A percentile compares a stretch with the other conserved stretches of the same genome.
Conservation (phyloP, 2,797 vertebrate species). For the Lerista edwardsae region DNA sequence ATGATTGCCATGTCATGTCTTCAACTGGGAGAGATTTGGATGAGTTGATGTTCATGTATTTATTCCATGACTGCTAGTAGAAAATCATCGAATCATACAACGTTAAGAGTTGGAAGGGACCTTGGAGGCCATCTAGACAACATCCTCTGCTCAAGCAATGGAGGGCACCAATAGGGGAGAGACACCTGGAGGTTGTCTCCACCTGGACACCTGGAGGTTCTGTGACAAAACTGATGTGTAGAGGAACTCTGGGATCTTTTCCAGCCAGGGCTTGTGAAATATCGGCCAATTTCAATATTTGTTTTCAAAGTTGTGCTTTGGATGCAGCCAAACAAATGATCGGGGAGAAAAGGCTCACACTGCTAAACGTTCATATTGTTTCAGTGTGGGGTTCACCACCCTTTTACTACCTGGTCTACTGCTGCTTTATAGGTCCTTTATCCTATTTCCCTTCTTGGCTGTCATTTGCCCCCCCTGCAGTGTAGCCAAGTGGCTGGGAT, state of each 20-base stretch:
- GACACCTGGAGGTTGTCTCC: background rate
- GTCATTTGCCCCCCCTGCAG: no score
- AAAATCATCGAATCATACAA: no score
- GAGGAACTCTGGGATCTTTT: background rate
- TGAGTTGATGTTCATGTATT: background rate
- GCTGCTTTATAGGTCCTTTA: no score
- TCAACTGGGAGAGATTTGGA: background rate
- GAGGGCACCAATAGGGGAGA: background rate
- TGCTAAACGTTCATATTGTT: background rate
- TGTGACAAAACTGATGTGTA: background rate
- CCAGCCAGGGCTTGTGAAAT: background rate
- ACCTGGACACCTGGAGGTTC: no score
- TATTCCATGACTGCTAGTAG: background rate
- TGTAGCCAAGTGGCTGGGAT: no score
- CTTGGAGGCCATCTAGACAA: no score
- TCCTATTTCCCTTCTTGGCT: no score
- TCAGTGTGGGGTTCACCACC: background rate
- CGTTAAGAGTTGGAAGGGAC: no score
- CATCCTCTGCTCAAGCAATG: background rate
- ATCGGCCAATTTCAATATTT: background rate
- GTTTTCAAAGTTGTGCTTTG: background rate
- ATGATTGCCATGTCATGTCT: background rate
- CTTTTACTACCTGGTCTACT: no score
- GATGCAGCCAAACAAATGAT: background rate
- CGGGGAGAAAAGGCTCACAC: background rate